A percentile compares a stretch with the other conserved stretches of the same genome.
phyloP scores from a whole-genome alignment of 2,797 vertebrate species.

The Myotis myotis region DNA sequence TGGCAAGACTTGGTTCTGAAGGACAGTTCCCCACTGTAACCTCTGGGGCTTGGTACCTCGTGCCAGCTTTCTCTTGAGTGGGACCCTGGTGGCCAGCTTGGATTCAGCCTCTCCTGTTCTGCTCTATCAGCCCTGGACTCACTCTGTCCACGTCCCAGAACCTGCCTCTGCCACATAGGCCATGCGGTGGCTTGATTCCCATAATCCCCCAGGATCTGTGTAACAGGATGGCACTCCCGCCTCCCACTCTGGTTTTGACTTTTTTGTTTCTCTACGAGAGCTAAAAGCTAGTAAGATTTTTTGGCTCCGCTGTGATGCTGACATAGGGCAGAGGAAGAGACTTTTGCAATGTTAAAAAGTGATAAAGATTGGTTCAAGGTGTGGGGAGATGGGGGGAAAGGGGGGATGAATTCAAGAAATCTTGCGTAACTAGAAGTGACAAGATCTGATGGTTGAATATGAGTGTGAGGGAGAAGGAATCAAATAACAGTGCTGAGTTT shows the following conservation, averaged over 20 bases:
- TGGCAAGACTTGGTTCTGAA: neutral
- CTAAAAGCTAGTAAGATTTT: neutral
- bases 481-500: neutral
- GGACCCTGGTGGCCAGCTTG: neutral
- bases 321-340: neutral
- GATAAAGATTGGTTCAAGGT: neutral
- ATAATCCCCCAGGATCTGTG: neutral
- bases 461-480: neutral
- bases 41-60: neutral
- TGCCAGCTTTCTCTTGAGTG: neutral
- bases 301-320: neutral
- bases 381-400: neutral
- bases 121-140: neutral
- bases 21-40: neutral
- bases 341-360: neutral
- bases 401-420: neutral
- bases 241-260: neutral
- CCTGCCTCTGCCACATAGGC: neutral
- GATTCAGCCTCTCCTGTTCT: neutral
- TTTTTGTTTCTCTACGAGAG: neutral
- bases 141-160: neutral
- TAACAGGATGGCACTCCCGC: neutral
- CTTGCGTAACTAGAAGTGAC: neutral
- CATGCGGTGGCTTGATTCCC: neutral
- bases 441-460: neutral